These are phyloP conservation scores for Antheraea assamensis DNA, from an alignment of 2,888 invertebrate genomes.

Conservation along the genomic window DNA sequence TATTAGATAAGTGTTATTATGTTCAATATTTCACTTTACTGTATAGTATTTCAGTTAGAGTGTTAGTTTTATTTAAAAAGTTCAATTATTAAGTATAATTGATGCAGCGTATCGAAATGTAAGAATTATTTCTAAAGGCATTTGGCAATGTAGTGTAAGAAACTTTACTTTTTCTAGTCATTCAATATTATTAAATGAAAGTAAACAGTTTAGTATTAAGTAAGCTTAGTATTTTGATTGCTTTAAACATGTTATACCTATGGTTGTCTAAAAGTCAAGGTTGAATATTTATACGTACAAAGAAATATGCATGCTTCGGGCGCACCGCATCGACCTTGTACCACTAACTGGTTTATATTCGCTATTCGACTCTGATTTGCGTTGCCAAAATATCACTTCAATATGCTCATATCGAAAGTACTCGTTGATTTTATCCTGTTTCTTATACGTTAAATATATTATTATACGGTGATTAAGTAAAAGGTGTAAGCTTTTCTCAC, in stretches of 20 bases:
- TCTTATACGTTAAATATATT: background rate
- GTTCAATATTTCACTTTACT: too few species aligned
- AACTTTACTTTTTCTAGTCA: background rate
- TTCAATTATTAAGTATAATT: too few species aligned
- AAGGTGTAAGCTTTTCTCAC: background rate
- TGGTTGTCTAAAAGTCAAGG: slow-evolving; percentile 4
- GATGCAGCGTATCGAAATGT: too few species aligned
- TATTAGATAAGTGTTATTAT: too few species aligned
- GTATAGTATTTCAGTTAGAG: too few species aligned
- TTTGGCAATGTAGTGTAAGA: background rate
- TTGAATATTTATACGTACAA: slow-evolving; percentile 7
- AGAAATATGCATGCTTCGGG: slow-evolving; percentile 4
- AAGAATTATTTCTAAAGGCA: background rate
- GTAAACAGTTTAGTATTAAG: background rate
- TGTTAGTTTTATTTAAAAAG: too few species aligned
- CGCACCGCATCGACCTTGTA: slow-evolving; percentile 45
- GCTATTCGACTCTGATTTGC: slow-evolving; percentile 42
- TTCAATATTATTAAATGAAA: background rate
- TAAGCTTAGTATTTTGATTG: background rate
- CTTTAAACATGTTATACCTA: slow-evolving; percentile 2
- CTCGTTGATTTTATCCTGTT: background rate
- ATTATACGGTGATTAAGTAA: background rate
- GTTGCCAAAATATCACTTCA: slow-evolving; percentile 45
- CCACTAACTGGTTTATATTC: slow-evolving; percentile 41
- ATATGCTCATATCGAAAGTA: slow-evolving; percentile 14